A percentile compares a stretch with the other conserved stretches of the same genome.
Evolutionary conservation across 2,888 invertebrate species (phyloP).

Genomic region (Diplolepis rosae): DNA sequence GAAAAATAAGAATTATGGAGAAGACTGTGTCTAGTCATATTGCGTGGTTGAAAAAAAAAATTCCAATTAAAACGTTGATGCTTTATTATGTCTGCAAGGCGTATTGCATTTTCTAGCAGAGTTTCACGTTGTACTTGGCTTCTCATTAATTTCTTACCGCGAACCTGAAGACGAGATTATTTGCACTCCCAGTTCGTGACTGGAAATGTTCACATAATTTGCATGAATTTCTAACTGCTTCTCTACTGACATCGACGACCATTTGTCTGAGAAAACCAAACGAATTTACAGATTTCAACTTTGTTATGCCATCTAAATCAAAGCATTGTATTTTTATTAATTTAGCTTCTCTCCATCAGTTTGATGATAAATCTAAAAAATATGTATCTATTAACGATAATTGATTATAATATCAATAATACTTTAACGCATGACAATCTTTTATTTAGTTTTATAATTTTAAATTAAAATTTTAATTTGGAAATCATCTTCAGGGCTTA

Average conservation of each 20-base stretch:
- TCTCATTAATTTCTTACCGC: slow-evolving; percentile 26
- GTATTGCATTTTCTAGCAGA: background rate
- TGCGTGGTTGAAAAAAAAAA: background rate
- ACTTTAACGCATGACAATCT: background rate
- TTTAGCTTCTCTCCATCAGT: too few species aligned
- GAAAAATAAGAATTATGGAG: background rate
- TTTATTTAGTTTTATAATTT: background rate
- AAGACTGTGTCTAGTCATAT: background rate
- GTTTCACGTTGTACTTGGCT: background rate
- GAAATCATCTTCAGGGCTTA: too few species aligned
- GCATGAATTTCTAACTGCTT: background rate
- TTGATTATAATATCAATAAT: background rate
- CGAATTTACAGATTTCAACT: background rate
- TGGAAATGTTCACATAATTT: slow-evolving; percentile 1
- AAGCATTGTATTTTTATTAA: slow-evolving; percentile 1
- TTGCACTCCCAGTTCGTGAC: background rate
- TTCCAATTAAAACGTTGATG: background rate
- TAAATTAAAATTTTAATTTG: background rate
- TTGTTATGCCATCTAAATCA: slow-evolving; percentile 4
- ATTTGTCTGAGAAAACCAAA: background rate
- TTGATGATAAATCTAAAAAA: background rate
- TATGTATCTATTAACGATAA: background rate
- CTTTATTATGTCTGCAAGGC: background rate
- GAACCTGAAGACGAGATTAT: slow-evolving; percentile 11
- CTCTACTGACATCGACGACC: background rate